Conservation (phyloP, 2,888 invertebrate genomes). For the Bombylius major region DNA sequence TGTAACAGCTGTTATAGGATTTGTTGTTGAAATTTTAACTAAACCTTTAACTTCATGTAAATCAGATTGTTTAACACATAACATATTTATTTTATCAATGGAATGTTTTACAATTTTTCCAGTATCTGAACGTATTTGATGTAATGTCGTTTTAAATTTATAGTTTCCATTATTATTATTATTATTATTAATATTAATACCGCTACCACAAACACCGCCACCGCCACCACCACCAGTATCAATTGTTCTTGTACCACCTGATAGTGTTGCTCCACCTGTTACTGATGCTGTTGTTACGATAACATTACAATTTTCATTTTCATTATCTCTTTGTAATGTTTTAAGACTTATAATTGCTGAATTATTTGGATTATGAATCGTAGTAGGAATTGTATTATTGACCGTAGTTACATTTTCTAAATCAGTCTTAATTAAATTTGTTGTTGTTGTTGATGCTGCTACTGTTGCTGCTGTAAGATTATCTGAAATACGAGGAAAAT, state of each 20-base stretch:
- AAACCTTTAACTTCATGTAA: slow-evolving; percentile 9
- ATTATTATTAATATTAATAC: no score
- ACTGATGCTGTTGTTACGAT: no score
- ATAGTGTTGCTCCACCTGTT: no score
- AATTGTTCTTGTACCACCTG: neutral
- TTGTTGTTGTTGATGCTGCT: slow-evolving; percentile 1
- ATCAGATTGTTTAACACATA: slow-evolving; percentile 15
- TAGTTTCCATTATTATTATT: no score
- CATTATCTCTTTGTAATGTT: no score
- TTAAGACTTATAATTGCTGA: neutral
- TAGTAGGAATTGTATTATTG: slow-evolving; percentile 2
- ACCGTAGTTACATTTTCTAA: slow-evolving; percentile 1
- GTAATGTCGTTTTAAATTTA: slow-evolving; percentile 14
- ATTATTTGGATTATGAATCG: slow-evolving; percentile 9
- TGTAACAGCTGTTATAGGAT: slow-evolving; percentile 13
- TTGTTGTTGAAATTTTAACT: slow-evolving; percentile 15
- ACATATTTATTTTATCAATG: slow-evolving; percentile 20
- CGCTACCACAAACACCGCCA: no score
- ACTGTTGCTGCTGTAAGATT: neutral
- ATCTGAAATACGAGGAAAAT: slow-evolving; percentile 20
- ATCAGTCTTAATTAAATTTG: slow-evolving; percentile 16
- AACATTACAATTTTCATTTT: no score
- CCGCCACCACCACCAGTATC: slow-evolving; percentile 8
- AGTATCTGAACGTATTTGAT: slow-evolving; percentile 23
- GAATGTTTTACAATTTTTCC: slow-evolving; percentile 24